These are phyloP conservation scores for Tragelaphus scriptus DNA, from an alignment of 2,113 vertebrate genomes.

Conservation along the genomic window DNA sequence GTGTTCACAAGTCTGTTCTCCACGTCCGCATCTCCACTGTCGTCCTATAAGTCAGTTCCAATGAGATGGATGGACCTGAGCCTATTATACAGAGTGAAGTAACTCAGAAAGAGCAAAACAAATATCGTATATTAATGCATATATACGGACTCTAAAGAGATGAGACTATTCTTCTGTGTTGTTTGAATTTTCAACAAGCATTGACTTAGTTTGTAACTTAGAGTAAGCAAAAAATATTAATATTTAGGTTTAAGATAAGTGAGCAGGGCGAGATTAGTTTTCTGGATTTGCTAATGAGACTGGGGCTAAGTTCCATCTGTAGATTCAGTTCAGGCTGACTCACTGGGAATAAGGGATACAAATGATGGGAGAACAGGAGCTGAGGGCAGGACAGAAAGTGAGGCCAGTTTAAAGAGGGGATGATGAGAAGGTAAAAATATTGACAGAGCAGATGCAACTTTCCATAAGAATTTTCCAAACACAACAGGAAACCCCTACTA, in stretches of 20 bases:
- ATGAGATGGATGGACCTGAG: neutral
- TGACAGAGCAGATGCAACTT: neutral
- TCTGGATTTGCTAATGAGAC: neutral
- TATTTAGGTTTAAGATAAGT: neutral
- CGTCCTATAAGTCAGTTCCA: neutral
- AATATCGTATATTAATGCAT: neutral
- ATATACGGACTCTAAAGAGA: neutral
- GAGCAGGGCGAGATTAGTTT: neutral
- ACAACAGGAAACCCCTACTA: neutral
- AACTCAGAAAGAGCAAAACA: neutral
- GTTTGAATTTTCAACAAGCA: neutral
- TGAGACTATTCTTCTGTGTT: neutral
- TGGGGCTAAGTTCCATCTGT: accelerated
- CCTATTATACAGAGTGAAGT: neutral
- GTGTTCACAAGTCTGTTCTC: neutral
- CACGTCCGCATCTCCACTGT: neutral
- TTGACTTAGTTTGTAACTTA: neutral
- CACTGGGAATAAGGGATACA: accelerated
- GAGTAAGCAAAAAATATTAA: neutral
- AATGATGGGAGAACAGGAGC: accelerated
- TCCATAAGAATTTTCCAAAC: neutral
- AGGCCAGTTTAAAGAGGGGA: neutral
- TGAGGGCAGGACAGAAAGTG: neutral
- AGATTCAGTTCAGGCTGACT: neutral
- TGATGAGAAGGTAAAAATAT: accelerated